Conservation (phyloP, 1,140 invertebrate species). For the Drosophila parabipectinata region DNA sequence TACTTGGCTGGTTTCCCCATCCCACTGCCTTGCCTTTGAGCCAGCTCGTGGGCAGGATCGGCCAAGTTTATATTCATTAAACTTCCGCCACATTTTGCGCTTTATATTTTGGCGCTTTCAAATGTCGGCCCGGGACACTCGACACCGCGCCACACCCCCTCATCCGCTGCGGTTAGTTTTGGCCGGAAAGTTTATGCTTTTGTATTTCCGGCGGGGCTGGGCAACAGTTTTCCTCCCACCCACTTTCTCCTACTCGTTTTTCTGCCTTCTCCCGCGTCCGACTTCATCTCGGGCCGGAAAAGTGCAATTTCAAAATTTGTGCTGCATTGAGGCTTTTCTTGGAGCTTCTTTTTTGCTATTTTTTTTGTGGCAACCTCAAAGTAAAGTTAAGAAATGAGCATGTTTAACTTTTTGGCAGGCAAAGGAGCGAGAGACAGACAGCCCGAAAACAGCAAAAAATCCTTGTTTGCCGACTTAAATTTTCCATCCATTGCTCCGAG, state of each 20-base stretch:
- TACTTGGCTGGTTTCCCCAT: constrained; percentile 46
- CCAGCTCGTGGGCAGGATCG: constrained; percentile 33
- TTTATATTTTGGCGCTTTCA: constrained; percentile 63
- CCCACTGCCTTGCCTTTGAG: constrained; percentile 15
- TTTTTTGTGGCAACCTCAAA: constrained; percentile 29
- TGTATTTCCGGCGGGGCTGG: constrained; percentile 72
- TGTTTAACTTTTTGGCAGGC: constrained; percentile 63
- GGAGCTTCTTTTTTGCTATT: constrained; percentile 1
- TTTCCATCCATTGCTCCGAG: constrained; percentile 32
- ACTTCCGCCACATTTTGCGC: constrained; percentile 74
- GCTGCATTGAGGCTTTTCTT: constrained; percentile 52
- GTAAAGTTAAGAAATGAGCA: constrained; percentile 65
- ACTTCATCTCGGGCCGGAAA: constrained; percentile 60
- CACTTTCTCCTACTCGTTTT: constrained; percentile 23
- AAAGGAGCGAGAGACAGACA: constrained; percentile 23
- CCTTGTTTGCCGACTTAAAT: constrained; percentile 47
- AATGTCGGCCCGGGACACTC: constrained; percentile 45
- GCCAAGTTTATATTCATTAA: constrained; percentile 80
- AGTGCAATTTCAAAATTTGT: constrained; percentile 77
- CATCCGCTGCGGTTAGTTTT: constrained; percentile 53
- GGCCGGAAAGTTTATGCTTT: constrained; percentile 81
- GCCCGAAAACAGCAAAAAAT: constrained; percentile 30
- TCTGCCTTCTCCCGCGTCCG: constrained; percentile 4
- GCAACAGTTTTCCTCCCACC: constrained; percentile 40
- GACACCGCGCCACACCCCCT: constrained; percentile 2